Percentiles rank a stretch among this genome's conserved stretches.
These are phyloP conservation scores for Palloptera scutellata DNA, from an alignment of 2,888 invertebrate species.

Conservation along the genomic window DNA sequence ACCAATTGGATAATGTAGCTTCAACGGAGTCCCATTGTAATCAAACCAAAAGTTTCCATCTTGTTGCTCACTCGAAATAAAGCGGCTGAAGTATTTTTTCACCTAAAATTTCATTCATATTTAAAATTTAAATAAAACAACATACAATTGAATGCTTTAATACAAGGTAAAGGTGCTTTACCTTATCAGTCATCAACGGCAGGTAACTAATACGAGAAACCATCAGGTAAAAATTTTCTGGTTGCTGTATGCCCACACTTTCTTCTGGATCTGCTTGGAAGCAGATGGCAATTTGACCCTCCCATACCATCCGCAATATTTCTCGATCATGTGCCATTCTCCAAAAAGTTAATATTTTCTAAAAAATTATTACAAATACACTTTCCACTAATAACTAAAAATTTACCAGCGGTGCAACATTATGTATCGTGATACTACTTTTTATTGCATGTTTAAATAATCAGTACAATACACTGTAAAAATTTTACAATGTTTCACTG, in stretches of 20 bases:
- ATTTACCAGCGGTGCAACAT: too few relatives aligned
- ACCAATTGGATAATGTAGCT: constrained; percentile 85
- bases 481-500: too few relatives aligned
- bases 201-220: constrained; percentile 93
- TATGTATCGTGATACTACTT: too few relatives aligned
- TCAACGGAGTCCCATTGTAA: constrained; percentile 88
- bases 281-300: constrained; percentile 92
- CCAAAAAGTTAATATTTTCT: too few relatives aligned
- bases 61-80: constrained; percentile 80
- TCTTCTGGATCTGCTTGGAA: constrained; percentile 90
- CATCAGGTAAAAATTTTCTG: constrained; percentile 93
- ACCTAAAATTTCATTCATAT: constrained; percentile 68
- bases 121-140: constrained; percentile 1
- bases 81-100: constrained; percentile 86
- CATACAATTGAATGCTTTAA: background rate
- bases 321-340: constrained; percentile 94
- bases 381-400: too few relatives aligned
- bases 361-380: too few relatives aligned
- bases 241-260: constrained; percentile 85
- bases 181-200: constrained; percentile 92
- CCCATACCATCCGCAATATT: constrained; percentile 94
- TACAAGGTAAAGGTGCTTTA: constrained; percentile 11
- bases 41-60: constrained; percentile 95
- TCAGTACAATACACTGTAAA: too few relatives aligned
- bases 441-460: too few relatives aligned